Base-by-base conservation (phyloP, 2,797 vertebrate genomes). In the Cossypha heuglini region DNA sequence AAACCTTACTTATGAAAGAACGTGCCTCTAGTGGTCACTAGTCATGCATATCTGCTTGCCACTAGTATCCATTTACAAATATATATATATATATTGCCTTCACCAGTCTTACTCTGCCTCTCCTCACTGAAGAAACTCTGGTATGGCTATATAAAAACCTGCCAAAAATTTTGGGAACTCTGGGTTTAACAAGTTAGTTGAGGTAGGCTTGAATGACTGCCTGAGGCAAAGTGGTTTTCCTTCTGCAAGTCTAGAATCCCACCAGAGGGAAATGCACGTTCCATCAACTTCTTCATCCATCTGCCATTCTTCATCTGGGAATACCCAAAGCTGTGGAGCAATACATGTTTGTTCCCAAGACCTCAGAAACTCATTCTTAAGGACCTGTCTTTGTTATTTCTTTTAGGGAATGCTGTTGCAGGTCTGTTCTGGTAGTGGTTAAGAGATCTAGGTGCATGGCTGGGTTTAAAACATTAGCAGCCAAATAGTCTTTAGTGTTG, bases 231-330 rank as follows among this genome's bases (percentile, higher is more conserved):
- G 28, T 40, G 33, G 20, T 61, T 63, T 83, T 83, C 38, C 8
- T 80, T 26, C 9, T 48, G 28, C 49, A 64, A n/a, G 11, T 54
- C n/a, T 45, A 5, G 33, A 13, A 82, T 33, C 57, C 58, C 40
- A 45, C 18, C 3, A 3, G 37, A 77, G 29, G 40, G 13, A 9
- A 57, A 29, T 1, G 2, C 0, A 0, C 9, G 3, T 62, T 55
- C 38, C 2, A 0, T 57, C 49, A 55, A 49, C 17, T 19, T 89
- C 18, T 17, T 22, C 0, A 0, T 31, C 42, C 37, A 10, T 38
- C 42, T 75, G 31, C 59, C 3, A 0, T 72, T 67, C 69, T 84
- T 82, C 61, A 37, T 42, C 35, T 57, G 33, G 72, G 71, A 42
- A 6, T 45, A 22, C 6, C 48, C 13, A 26, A 31, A 71, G 29